Base-by-base conservation (phyloP, 2,797 vertebrate species). In the Onychomys arenicola region DNA sequence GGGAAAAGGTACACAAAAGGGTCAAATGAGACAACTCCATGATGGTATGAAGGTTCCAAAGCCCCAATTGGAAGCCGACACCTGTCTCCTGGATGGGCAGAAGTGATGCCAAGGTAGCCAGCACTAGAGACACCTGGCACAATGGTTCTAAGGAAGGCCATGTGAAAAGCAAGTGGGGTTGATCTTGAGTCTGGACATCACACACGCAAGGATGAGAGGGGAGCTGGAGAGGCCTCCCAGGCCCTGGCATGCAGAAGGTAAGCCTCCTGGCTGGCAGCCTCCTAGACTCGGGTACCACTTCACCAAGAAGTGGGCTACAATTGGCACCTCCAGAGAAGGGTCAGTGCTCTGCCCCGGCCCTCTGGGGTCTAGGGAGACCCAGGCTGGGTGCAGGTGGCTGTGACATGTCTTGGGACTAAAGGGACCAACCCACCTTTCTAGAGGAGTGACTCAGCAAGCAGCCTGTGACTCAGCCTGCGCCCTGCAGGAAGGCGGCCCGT, bases 381-480 rank as follows among this genome's bases (percentile, higher is more conserved):
- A n/a, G 81, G 61, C 37, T 8, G 25, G 61, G 52, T 37, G 7
- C 29, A 61, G 11, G n/a, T 34, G 23, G 37, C 61, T 23, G 0
- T 10, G 21, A 17, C 9, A 29, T 0, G 0, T 63, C 40, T 88
- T 6, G 21, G 32, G 55, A 55, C n/a, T 6, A 3, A 69, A 9
- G 49, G 32, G 16, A 63, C 46, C 46, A 8, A 57, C 49, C 61
- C 76, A 63, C 61, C 14, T 2, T 11, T 37, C 29, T 0, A 2
- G 46, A 1, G 1, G 52, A 2, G 0, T 96, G 93, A 92, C 89
- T 96, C 96, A 78, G 89, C 55, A 1, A 0, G 40, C 27, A 1
- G 76, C 10, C 65, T 2, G 73, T 97, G 97, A 96, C 93, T 97
- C 95, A 97, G 92, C 75, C 77, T 57, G 0, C n/a, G 25, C 59